A percentile compares a stretch with the other conserved stretches of the same genome.
phyloP scores from a whole-genome alignment of 2,113 vertebrate species.

The Eulacestoma nigropectus region DNA sequence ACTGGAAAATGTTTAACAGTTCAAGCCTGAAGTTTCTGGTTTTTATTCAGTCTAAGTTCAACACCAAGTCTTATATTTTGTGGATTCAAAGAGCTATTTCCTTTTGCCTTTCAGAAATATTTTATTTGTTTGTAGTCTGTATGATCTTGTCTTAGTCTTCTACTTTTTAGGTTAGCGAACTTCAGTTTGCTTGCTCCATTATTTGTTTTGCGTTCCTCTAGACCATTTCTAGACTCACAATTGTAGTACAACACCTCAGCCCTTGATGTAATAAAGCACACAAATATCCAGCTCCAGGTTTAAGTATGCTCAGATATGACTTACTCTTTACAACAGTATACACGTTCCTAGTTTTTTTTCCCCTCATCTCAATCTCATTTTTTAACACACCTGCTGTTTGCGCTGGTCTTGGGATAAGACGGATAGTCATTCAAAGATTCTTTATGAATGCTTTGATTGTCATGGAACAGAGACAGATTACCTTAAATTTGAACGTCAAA shows the following conservation, averaged over 20 bases:
- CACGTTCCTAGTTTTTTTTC: fast-evolving
- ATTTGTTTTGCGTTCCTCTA: background rate
- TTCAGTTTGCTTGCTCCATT: background rate
- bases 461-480: background rate
- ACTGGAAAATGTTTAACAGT: background rate
- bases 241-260: background rate
- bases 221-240: background rate
- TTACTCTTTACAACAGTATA: background rate
- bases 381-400: background rate
- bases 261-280: background rate
- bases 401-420: background rate
- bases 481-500: background rate
- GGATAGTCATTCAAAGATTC: background rate
- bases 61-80: background rate
- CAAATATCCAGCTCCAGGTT: background rate
- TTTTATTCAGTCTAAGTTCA: background rate
- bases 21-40: background rate
- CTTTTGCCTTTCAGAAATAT: background rate
- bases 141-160: background rate
- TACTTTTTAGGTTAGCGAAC: background rate
- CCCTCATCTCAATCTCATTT: background rate
- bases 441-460: background rate
- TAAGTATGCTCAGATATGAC: background rate
- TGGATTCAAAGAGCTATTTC: background rate
- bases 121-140: background rate